These are phyloP conservation scores for Chironomus riparius DNA, from an alignment of 2,888 invertebrate species.

Conservation along the genomic window DNA sequence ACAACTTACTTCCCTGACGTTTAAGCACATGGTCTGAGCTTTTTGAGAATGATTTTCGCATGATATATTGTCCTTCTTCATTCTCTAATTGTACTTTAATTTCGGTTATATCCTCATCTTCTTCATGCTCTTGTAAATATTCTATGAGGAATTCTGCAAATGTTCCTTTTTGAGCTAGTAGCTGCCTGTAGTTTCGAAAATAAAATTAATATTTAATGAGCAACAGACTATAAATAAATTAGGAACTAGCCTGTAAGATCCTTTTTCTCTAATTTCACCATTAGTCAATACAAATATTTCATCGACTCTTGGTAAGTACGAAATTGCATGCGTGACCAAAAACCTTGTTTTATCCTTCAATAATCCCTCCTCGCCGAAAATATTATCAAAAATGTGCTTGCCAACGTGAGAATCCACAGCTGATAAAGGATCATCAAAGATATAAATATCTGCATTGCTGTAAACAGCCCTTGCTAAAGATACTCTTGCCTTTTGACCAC, in stretches of 20 bases:
- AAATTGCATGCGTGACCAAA: slow-evolving; percentile 51
- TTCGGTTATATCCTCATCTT: slow-evolving; percentile 27
- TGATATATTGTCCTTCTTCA: neutral
- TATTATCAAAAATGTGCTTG: slow-evolving; percentile 51
- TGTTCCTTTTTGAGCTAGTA: slow-evolving; percentile 66
- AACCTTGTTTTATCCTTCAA: slow-evolving; percentile 45
- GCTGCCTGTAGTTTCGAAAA: slow-evolving; percentile 38
- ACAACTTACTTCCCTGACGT: neutral
- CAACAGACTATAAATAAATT: neutral
- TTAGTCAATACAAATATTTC: slow-evolving; percentile 47
- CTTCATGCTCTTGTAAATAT: slow-evolving; percentile 32
- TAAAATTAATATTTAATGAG: neutral
- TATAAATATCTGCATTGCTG: slow-evolving; percentile 43
- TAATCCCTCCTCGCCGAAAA: slow-evolving; percentile 46
- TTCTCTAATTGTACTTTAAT: neutral
- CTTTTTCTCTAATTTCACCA: slow-evolving; percentile 47
- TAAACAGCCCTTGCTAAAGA: slow-evolving; percentile 45
- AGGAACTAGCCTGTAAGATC: slow-evolving; percentile 40
- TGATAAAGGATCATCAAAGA: slow-evolving; percentile 50
- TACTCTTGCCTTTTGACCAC: slow-evolving; percentile 44
- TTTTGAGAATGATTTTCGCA: neutral
- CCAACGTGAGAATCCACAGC: slow-evolving; percentile 60
- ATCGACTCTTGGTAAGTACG: slow-evolving; percentile 49
- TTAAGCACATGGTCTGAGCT: neutral
- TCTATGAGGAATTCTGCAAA: slow-evolving; percentile 35